Evolutionary conservation across 2,888 invertebrate genomes (phyloP).

Genomic region (Cheilosia scutellata): DNA sequence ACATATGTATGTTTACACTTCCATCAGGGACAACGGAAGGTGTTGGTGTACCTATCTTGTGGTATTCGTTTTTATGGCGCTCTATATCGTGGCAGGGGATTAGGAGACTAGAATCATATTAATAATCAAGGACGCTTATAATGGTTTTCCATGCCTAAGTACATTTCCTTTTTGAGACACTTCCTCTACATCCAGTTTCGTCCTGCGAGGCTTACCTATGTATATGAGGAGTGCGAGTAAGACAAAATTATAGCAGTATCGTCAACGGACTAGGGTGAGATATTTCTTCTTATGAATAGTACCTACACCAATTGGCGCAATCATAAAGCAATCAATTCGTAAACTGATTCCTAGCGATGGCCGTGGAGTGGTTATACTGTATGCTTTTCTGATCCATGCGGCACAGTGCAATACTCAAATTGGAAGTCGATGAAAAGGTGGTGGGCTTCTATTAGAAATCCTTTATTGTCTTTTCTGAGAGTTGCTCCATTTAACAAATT

Average conservation of each 20-base stretch:
- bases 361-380: too few relatives aligned
- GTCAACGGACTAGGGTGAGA: slow-evolving; percentile 9
- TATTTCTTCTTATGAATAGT: background rate
- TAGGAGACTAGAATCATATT: slow-evolving; percentile 54
- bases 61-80: slow-evolving; percentile 39
- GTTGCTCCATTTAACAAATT: too few relatives aligned
- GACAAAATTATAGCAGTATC: slow-evolving; percentile 41
- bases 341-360: background rate
- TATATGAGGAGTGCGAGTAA: background rate
- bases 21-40: slow-evolving; percentile 49
- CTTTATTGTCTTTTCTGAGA: too few relatives aligned
- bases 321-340: background rate
- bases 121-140: slow-evolving; percentile 68
- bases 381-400: too few relatives aligned
- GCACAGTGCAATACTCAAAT: too few relatives aligned
- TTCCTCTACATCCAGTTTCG: slow-evolving; percentile 2
- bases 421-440: too few relatives aligned
- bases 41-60: slow-evolving; percentile 47
- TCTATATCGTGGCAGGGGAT: slow-evolving; percentile 44
- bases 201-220: slow-evolving; percentile 20
- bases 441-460: too few relatives aligned
- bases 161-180: slow-evolving; percentile 44
- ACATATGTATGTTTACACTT: slow-evolving; percentile 31
- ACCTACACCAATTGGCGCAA: background rate
- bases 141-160: slow-evolving; percentile 65